Percentiles rank a stretch among this genome's conserved stretches.
These are phyloP conservation scores for Phalera bucephala DNA, from an alignment of 2,888 invertebrate species.

Conservation along the genomic window DNA sequence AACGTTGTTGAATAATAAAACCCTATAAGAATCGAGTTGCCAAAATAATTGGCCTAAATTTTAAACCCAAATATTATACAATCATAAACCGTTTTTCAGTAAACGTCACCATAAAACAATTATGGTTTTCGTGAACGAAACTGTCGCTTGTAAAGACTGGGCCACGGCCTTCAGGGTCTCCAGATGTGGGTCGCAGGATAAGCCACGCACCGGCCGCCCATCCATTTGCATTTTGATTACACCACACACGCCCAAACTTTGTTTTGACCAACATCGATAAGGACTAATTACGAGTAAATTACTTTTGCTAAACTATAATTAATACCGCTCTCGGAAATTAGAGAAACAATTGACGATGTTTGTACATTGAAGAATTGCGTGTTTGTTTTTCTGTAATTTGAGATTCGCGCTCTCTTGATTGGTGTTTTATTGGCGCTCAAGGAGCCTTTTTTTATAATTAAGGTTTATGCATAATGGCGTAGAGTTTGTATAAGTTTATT, in stretches of 20 bases:
- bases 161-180: constrained; percentile 74
- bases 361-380: constrained; percentile 10
- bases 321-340: constrained; percentile 45
- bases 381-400: constrained; percentile 17
- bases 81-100: constrained; percentile 13
- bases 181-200: constrained; percentile 79
- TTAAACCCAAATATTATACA: no score
- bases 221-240: constrained; percentile 78
- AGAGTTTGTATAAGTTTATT: no score
- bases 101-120: constrained; percentile 19
- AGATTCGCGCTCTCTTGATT: constrained; percentile 6
- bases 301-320: constrained; percentile 35
- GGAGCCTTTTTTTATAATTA: no score
- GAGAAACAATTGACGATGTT: constrained; percentile 24
- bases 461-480: no score
- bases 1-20: neutral
- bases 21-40: neutral
- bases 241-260: constrained; percentile 40
- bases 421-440: constrained; percentile 2
- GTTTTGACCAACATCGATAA: constrained; percentile 53
- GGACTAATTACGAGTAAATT: constrained; percentile 67
- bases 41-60: constrained; percentile 11
- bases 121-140: constrained; percentile 33
- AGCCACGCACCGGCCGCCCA: constrained; percentile 55
- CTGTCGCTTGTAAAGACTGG: constrained; percentile 47